Conservation (phyloP, 1,140 invertebrate genomes). For the Ylistrum balloti region DNA sequence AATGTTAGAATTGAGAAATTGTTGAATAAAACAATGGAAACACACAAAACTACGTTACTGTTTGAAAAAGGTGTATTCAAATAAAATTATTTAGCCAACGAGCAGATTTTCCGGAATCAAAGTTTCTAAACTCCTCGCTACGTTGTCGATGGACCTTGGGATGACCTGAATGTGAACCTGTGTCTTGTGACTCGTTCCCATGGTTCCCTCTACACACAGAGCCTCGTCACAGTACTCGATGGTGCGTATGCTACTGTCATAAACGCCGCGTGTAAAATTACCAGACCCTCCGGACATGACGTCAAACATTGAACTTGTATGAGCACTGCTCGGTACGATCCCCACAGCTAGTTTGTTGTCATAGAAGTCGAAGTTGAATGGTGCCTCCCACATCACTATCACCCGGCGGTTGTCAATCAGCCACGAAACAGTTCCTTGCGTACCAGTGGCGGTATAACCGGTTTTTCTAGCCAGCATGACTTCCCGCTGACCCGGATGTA, state of each 20-base stretch:
- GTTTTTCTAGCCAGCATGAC: not conserved
- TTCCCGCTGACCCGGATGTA: conserved; percentile 24
- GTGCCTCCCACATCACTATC: not conserved
- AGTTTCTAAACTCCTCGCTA: not conserved
- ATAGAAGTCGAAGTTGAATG: conserved; percentile 25
- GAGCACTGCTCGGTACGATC: not conserved
- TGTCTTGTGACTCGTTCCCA: conserved; percentile 15
- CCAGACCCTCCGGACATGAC: not conserved
- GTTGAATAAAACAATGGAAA: too few species aligned
- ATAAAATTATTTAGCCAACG: too few species aligned
- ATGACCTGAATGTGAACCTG: not conserved
- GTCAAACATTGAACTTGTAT: not conserved
- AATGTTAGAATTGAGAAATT: too few species aligned
- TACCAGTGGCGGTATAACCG: not conserved
- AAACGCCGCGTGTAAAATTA: not conserved
- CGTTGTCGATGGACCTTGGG: not conserved
- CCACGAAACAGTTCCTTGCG: not conserved
- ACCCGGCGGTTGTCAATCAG: not conserved
- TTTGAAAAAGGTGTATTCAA: not conserved
- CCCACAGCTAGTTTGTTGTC: not conserved
- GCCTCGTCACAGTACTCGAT: not conserved
- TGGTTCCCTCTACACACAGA: not conserved
- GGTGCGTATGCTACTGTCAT: not conserved
- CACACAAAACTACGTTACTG: too few species aligned
- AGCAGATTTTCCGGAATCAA: not conserved